Percentiles rank a stretch among this genome's conserved stretches.
Conservation (phyloP, 2,888 invertebrate species). For the Catocala fraxini region DNA sequence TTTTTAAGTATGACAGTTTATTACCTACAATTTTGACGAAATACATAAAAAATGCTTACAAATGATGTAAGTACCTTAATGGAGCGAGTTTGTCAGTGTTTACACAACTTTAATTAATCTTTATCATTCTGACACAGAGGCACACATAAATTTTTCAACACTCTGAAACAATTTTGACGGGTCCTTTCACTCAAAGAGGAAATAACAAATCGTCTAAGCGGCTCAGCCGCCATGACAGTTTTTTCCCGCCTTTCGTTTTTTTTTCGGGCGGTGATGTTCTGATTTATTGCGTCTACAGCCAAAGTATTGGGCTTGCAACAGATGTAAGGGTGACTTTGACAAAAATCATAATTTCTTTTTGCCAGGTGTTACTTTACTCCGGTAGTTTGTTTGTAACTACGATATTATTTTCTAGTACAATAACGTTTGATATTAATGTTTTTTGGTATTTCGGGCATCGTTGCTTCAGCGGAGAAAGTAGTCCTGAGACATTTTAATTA, state of each 20-base stretch:
- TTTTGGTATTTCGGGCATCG: no score
- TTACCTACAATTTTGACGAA: not conserved
- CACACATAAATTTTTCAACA: slow-evolving; percentile 31
- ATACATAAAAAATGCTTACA: not conserved
- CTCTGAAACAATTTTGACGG: slow-evolving; percentile 41
- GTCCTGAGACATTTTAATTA: no score
- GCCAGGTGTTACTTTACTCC: slow-evolving; percentile 18
- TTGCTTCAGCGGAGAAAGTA: no score
- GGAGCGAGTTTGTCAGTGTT: slow-evolving; percentile 24
- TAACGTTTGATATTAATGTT: not conserved
- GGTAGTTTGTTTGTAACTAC: slow-evolving; percentile 11
- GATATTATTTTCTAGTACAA: not conserved
- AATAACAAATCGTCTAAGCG: slow-evolving; percentile 47
- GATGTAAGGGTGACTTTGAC: slow-evolving; percentile 25
- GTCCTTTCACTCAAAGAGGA: slow-evolving; percentile 39
- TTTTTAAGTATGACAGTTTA: not conserved
- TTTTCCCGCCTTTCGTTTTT: slow-evolving; percentile 35
- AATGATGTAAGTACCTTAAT: slow-evolving; percentile 19
- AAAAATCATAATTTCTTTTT: slow-evolving; percentile 27
- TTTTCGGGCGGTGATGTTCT: slow-evolving; percentile 33
- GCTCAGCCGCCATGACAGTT: slow-evolving; percentile 47
- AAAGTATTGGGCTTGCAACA: slow-evolving; percentile 29
- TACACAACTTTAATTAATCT: slow-evolving; percentile 37
- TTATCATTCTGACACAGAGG: slow-evolving; percentile 14
- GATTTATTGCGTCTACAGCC: slow-evolving; percentile 46